Conservation (phyloP, 2,888 invertebrate genomes). For the Aquatica leii region DNA sequence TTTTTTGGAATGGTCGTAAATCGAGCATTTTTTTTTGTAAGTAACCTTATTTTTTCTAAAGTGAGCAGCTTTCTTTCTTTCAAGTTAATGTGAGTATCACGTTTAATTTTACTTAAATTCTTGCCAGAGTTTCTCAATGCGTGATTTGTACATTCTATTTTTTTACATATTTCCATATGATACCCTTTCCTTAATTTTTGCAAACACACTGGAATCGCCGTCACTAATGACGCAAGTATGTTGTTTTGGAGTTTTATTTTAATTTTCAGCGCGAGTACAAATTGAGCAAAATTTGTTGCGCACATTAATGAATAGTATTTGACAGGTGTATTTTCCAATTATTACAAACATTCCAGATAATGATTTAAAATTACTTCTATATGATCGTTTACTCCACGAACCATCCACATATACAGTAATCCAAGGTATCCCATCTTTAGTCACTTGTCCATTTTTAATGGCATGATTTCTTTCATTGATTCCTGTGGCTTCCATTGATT, state of each 20-base stretch:
- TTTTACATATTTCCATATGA: background rate
- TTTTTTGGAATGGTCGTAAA: background rate
- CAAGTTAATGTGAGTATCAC: no score
- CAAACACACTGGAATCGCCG: background rate
- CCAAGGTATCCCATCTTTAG: no score
- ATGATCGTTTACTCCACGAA: background rate
- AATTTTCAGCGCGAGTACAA: no score
- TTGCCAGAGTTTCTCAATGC: background rate
- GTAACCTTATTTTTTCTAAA: background rate
- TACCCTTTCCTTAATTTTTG: background rate
- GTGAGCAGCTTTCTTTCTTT: background rate
- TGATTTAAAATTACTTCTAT: background rate
- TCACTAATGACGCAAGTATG: background rate
- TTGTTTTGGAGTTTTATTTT: background rate
- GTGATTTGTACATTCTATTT: background rate
- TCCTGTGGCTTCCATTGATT: background rate
- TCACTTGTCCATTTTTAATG: no score
- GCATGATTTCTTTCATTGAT: background rate
- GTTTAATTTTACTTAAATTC: background rate
- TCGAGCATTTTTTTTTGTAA: background rate
- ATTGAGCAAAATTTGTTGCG: background rate
- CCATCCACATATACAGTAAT: conserved; percentile 1
- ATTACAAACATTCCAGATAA: background rate
- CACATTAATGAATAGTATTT: background rate
- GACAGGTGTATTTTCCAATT: background rate